Base-by-base conservation (phyloP, 2,113 vertebrate species). In the Elgaria multicarinata region DNA sequence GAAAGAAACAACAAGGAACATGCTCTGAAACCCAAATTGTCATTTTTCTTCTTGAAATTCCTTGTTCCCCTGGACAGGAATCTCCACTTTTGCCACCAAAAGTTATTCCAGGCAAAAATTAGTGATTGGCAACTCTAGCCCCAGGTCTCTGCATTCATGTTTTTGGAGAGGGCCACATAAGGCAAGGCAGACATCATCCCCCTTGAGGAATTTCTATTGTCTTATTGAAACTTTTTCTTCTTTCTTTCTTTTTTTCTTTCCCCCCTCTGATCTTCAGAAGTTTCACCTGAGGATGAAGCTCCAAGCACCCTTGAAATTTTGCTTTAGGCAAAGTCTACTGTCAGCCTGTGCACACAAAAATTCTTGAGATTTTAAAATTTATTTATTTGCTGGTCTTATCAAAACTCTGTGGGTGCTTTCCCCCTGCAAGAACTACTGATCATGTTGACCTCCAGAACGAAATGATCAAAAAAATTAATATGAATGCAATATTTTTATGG, bases 391-490 rank as follows among this genome's bases (percentile, higher is more conserved):
- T 31, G n/a, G 42, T 9, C 42, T n/a, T 67, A 31, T 74, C 46
- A 62, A 64, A 86, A 76, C 39, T 67, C 42, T 28, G 58, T 64
- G 36, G 74, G 44, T 64, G 31, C 64, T 20, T 39, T 4, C n/a
- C 26, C 2, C 20, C 18, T 42, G 39, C 20, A 14, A 64, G 20
- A 66, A 87, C 64, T 87, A 80, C 64, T 44, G 69, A 55, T 55
- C 76, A 39, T 36, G 22, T 55, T 80, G 64, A 69, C 64, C 79
- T 46, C 28, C 18, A 46, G 39, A 72, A 72, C 44, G 36, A 44
- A 82, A 69, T 44, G 87, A 74, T 74, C 50, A 82, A 82, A 82
- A 88, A 88, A 72, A 88, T 81, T 55, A n/a, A n/a, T n/a, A 81
- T 72, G 53, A 14, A 83, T 74, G 39, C 16, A 39, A 80, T 55